Evolutionary conservation across 2,797 vertebrate species (phyloP), one percentile per base, ranked within the genome.

Genomic region (Channallabes apus): DNA sequence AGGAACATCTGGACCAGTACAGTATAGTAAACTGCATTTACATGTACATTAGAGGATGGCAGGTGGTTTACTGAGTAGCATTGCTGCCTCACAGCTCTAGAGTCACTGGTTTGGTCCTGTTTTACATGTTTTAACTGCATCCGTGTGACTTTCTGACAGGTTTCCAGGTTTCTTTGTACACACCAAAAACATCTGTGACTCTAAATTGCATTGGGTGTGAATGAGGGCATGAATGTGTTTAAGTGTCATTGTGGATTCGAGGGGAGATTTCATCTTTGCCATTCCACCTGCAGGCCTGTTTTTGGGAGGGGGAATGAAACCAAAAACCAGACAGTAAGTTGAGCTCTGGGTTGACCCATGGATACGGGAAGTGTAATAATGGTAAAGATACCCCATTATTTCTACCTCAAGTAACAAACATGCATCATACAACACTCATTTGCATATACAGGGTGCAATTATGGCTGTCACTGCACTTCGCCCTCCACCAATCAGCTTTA

Each of bases 281-380:
- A 77, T 11, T 22, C 0, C 29, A 61, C 56, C 6, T 15, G 24
- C 58, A 32, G 8, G 54, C 54, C 22, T 77, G 54, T 77, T 22
- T 61, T 38, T 59, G 18, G 29, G 22, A 59, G 76, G 11, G 29
- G 58, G 32, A 14, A 17, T 6, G 35, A 62, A 41, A 41, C 58
- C 32, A 62, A 8, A 79, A 79, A n/a, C 76, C 22, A 79, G 20
- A 79, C 35, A 61, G 56, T n/a, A 79, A 62, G 6, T 14, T 62
- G 22, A 62, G 58, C 22, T 79, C 20, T n/a, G 76, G 76, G 38
- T 4, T 79, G 32, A 62, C 15, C 27, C 58, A 17, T n/a, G 20
- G 29, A 78, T 32, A 27, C 18, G 24, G 29, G 75, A 15, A 12
- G 22, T 41, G 20, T 79, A 29, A 59, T 51, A 12, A 22, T 61